phyloP scores from a whole-genome alignment of 2,797 vertebrate species.

The Lacerta viridis region DNA sequence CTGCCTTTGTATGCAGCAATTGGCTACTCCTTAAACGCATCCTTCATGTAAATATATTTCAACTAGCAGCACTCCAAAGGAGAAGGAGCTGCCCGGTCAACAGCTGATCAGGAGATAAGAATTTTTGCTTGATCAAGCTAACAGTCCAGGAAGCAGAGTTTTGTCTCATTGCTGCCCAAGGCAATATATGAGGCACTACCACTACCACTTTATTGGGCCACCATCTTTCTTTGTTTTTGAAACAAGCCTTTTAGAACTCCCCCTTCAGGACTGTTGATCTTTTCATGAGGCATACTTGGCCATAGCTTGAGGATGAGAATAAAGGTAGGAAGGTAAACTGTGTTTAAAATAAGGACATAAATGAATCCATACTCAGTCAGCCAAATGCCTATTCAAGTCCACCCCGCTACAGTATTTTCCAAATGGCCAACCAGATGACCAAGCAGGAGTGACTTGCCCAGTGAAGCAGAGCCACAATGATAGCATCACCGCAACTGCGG shows the following conservation, averaged over 20 bases:
- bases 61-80: not conserved
- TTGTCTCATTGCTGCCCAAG: not conserved
- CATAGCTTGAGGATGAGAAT: not conserved
- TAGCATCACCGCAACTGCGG: no score
- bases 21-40: not conserved
- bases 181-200: no score
- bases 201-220: not conserved
- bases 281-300: not conserved
- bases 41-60: not conserved
- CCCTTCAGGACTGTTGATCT: not conserved
- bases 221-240: not conserved
- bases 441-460: no score
- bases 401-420: not conserved
- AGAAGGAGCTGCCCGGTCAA: not conserved
- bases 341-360: not conserved
- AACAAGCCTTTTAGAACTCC: not conserved
- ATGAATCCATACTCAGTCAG: not conserved
- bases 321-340: not conserved
- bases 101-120: not conserved
- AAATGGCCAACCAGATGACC: not conserved
- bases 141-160: not conserved
- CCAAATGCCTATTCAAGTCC: not conserved
- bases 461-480: no score
- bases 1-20: not conserved
- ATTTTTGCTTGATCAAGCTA: not conserved